Base-by-base conservation (phyloP, 2,113 vertebrate species). In the Hippopotamus amphibius region DNA sequence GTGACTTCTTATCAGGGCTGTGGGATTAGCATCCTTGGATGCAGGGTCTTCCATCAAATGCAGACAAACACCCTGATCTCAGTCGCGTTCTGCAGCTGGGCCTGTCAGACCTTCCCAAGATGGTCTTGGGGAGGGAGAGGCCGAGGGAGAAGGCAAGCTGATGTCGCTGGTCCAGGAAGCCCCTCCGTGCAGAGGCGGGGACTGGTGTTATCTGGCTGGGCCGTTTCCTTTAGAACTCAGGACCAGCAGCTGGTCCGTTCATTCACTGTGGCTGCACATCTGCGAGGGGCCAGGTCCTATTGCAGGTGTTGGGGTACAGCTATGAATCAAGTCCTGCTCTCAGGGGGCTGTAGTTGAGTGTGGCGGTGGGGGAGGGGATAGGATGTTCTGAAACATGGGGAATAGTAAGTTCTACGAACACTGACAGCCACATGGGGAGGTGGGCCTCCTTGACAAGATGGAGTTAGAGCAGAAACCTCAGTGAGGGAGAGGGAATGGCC, bases 1-100 rank as follows among this genome's bases (percentile, higher is more conserved):
- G 22, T 2, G 2, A 8, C 53, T 65, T 48, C 63, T 61, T 10
- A 24, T 28, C 21, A 1, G 37, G n/a, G 57, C 6, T 8, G 16
- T 3, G 8, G 80, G 26, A 22, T 7, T 4, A 30, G 41, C 14
- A 13, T 7, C 21, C 30, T 13, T 6, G 1, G 43, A 7, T 2
- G 22, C 50, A 33, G 77, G 7, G 13, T 13, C 22, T 37, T 17
- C 50, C 30, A 7, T 22, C 10, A 12, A 0, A 2, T 17, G 50
- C 37, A 46, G 46, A 63, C 6, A 0, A 19, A 21, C 22, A 2
- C 30, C 48, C 37, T 59, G 16, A n/a, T 22, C 37, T 21, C 65
- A 5, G 1, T 46, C 5, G 0, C 1, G 0, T 33, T 33, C 46
- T 46, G 15, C 13, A 30, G 81, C 3, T 14, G 5, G 30, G 19